Conservation (phyloP, 2,113 vertebrate genomes). For the Calidris pygmaea region DNA sequence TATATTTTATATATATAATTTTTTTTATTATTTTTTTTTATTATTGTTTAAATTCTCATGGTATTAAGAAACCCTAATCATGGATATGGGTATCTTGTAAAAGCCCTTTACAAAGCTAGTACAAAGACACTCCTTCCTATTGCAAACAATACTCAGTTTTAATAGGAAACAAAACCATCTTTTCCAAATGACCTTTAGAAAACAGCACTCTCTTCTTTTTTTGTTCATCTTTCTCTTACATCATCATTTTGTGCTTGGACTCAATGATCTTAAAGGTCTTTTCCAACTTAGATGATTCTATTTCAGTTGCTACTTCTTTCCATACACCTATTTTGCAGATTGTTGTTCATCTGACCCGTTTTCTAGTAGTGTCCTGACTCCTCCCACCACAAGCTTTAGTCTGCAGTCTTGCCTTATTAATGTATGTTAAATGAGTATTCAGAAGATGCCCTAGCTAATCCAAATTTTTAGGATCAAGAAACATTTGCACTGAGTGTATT, state of each 20-base stretch:
- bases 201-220: fast-evolving
- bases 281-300: background rate
- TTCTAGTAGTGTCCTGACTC: background rate
- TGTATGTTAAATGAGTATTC: background rate
- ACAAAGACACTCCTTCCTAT: background rate
- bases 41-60: background rate
- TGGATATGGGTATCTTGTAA: background rate
- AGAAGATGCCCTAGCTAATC: background rate
- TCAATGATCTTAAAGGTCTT: background rate
- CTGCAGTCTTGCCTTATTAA: background rate
- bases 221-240: background rate
- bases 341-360: background rate
- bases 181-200: background rate
- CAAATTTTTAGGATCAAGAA: background rate
- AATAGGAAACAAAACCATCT: background rate
- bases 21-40: background rate
- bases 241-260: background rate
- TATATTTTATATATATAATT: background rate
- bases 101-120: background rate
- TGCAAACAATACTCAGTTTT: background rate
- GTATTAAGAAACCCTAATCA: background rate
- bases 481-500: background rate
- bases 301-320: background rate
- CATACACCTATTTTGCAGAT: background rate
- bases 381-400: background rate